phyloP scores from a whole-genome alignment of 2,888 invertebrate species.

The Eilema sororculum region DNA sequence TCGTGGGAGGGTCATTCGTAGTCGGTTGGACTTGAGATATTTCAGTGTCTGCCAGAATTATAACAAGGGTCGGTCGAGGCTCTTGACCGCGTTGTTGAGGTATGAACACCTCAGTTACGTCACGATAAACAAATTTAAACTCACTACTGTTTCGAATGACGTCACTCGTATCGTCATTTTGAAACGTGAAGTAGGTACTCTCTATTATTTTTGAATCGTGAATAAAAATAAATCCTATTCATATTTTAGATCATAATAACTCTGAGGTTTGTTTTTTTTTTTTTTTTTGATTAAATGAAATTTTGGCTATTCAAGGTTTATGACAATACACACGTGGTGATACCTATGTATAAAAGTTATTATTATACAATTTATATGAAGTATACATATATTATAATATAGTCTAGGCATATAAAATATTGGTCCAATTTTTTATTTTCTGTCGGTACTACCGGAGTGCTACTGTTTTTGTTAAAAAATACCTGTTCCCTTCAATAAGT shows the following conservation, averaged over 20 bases:
- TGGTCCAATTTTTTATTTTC: too few relatives aligned
- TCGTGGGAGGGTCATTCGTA: constrained; percentile 33
- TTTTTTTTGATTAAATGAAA: too few relatives aligned
- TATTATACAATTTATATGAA: too few relatives aligned
- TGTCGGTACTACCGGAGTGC: too few relatives aligned
- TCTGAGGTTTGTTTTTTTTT: not conserved
- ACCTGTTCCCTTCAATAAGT: too few relatives aligned
- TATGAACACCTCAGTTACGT: constrained; percentile 42
- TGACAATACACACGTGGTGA: too few relatives aligned
- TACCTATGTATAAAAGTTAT: too few relatives aligned
- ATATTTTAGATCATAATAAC: not conserved
- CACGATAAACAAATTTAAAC: constrained; percentile 32
- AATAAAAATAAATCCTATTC: not conserved
- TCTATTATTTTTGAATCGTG: not conserved
- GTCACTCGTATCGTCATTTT: not conserved
- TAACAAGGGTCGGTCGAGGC: constrained; percentile 58
- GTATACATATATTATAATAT: too few relatives aligned
- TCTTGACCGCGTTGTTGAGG: constrained; percentile 61
- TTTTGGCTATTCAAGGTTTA: too few relatives aligned
- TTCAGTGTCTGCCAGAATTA: constrained; percentile 58
- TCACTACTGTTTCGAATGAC: constrained; percentile 15
- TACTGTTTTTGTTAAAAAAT: too few relatives aligned
- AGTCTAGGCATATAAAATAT: too few relatives aligned
- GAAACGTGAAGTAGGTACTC: not conserved
- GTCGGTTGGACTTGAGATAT: constrained; percentile 53